A percentile compares a stretch with the other conserved stretches of the same genome.
phyloP scores from a whole-genome alignment of 2,113 vertebrate genomes.

The Pelmatolapia mariae region DNA sequence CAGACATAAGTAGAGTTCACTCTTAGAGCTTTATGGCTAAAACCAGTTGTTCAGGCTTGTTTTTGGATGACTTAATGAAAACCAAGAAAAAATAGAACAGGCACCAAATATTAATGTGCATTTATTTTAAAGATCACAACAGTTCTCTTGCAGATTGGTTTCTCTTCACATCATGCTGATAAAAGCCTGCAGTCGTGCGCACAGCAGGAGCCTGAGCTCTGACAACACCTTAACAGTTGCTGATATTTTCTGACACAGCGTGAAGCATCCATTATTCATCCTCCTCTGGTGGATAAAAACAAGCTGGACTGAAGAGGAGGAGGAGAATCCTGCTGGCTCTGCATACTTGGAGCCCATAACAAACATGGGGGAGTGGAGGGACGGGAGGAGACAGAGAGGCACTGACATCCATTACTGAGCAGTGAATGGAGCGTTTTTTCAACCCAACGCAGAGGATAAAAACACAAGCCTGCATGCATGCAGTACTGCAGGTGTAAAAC shows the following conservation, averaged over 20 bases:
- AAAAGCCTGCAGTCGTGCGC: background rate
- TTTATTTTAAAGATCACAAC: background rate
- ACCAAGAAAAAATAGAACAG: background rate
- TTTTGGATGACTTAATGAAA: background rate
- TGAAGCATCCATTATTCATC: conserved; percentile 33
- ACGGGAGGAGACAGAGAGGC: background rate
- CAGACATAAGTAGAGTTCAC: background rate
- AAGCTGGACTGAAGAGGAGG: background rate
- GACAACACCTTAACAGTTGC: background rate
- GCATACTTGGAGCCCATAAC: background rate
- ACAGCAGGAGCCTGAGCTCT: background rate
- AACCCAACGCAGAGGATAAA: background rate
- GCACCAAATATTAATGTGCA: background rate
- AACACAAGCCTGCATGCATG: background rate
- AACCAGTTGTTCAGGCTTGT: background rate
- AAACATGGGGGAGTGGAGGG: background rate
- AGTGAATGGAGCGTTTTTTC: conserved; percentile 6
- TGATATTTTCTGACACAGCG: conserved; percentile 18
- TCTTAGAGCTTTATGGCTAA: background rate
- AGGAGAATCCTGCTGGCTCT: background rate
- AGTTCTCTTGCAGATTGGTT: background rate
- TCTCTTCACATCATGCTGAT: background rate
- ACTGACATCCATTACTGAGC: background rate
- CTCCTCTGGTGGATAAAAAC: background rate
- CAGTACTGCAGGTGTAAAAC: background rate